Conservation (phyloP, 2,797 vertebrate genomes). For the Myotis findleyi region DNA sequence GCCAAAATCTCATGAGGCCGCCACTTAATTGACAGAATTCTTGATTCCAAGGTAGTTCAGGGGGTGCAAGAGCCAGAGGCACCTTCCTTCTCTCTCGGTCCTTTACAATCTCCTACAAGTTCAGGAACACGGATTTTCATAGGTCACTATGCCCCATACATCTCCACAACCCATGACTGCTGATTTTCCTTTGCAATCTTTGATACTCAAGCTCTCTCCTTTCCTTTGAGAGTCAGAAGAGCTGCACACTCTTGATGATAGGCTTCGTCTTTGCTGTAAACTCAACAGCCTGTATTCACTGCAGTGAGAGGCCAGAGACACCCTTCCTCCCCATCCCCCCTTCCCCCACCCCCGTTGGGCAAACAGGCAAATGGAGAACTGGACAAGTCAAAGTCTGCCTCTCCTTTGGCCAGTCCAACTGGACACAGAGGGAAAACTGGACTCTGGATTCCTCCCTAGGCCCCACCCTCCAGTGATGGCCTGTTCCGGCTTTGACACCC, state of each 20-base stretch:
- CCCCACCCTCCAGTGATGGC: neutral
- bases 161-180: neutral
- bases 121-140: neutral
- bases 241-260: neutral
- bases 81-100: neutral
- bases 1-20: neutral
- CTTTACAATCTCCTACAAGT: neutral
- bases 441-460: neutral
- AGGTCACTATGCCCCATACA: neutral
- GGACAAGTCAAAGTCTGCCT: neutral
- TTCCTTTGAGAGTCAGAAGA: slow-evolving; percentile 10
- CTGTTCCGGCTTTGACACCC: neutral
- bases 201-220: neutral
- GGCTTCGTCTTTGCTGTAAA: slow-evolving; percentile 19
- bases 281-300: neutral
- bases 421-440: neutral
- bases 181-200: neutral
- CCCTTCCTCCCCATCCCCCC: too few relatives aligned
- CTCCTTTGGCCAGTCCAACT: neutral
- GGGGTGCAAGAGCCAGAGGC: fast-evolving
- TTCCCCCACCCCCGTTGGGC: neutral
- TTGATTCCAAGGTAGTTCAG: neutral
- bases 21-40: neutral
- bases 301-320: neutral
- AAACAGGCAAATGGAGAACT: neutral